phyloP scores from a whole-genome alignment of 2,113 vertebrate species.

The Plecturocebus donacophilus region DNA sequence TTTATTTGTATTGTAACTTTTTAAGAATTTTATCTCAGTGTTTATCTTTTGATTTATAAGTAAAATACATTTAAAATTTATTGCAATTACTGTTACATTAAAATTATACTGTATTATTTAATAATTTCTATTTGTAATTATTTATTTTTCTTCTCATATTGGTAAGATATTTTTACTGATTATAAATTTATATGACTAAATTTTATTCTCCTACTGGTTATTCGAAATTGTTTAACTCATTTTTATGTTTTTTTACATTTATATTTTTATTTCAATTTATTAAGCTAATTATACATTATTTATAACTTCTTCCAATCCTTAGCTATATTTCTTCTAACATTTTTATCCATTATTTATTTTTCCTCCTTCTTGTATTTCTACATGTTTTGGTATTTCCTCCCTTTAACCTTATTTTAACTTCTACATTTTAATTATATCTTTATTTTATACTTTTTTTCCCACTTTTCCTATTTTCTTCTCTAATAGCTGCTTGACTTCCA shows the following conservation, averaged over 20 bases:
- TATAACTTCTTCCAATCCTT: neutral
- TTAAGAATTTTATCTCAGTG: neutral
- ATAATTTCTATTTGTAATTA: neutral
- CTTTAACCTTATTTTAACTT: neutral
- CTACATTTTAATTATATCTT: neutral
- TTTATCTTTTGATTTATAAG: neutral
- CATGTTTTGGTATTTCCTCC: neutral
- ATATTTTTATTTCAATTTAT: neutral
- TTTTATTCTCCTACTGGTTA: neutral
- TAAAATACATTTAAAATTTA: neutral
- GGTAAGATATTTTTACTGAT: neutral
- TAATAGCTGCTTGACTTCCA: neutral
- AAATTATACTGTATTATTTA: neutral
- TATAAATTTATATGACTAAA: neutral
- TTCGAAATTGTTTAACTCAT: neutral
- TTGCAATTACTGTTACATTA: neutral
- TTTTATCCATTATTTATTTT: neutral
- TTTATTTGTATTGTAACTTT: neutral
- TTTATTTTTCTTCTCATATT: neutral
- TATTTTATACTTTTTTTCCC: neutral
- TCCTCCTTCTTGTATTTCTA: neutral
- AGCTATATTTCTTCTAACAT: neutral
- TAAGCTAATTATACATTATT: neutral
- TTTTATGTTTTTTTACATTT: neutral
- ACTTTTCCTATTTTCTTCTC: neutral